phyloP scores from a whole-genome alignment of 37 sponge, comb jelly and placozoan genomes.

The Chondrosia reniformis region DNA sequence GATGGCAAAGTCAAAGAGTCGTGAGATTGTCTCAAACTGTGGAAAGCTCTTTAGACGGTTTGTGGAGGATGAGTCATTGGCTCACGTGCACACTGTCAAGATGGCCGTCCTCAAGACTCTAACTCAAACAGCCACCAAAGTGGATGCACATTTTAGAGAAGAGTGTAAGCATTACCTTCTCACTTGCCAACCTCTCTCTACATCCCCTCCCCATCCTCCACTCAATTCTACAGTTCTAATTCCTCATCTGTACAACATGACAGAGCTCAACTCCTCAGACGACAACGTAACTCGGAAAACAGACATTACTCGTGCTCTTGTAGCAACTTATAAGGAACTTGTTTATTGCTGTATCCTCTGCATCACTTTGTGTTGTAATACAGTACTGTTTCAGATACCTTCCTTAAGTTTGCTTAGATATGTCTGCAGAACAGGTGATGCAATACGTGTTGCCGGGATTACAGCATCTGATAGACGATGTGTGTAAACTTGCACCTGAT shows the following conservation, averaged over 20 bases:
- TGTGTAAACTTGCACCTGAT: conserved; percentile 24
- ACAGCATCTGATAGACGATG: conserved; percentile 25
- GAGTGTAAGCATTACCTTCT: conserved; percentile 58
- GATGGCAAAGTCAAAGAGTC: conserved; percentile 49
- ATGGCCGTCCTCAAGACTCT: conserved; percentile 67
- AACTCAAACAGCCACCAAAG: conserved; percentile 67
- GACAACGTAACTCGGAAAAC: conserved; percentile 51
- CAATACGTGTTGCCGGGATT: conserved; percentile 54
- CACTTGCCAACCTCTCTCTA: neutral
- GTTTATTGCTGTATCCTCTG: conserved; percentile 84
- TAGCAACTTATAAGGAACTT: conserved; percentile 71
- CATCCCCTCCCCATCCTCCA: neutral
- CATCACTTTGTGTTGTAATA: neutral
- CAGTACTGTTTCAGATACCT: neutral
- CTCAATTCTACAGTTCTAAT: conserved; percentile 64
- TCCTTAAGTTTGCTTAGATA: conserved; percentile 32
- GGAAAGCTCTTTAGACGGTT: conserved; percentile 72
- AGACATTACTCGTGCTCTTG: conserved; percentile 55
- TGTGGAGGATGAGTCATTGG: conserved; percentile 32
- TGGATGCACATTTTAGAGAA: conserved; percentile 84
- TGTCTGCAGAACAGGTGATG: conserved; percentile 46
- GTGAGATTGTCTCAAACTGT: conserved; percentile 37
- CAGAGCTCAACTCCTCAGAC: conserved; percentile 31
- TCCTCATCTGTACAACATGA: conserved; percentile 41
- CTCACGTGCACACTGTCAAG: conserved; percentile 43